A percentile compares a stretch with the other conserved stretches of the same genome.
These are phyloP conservation scores for Drosophila robusta DNA, from an alignment of 2,888 invertebrate genomes.

Conservation along the genomic window DNA sequence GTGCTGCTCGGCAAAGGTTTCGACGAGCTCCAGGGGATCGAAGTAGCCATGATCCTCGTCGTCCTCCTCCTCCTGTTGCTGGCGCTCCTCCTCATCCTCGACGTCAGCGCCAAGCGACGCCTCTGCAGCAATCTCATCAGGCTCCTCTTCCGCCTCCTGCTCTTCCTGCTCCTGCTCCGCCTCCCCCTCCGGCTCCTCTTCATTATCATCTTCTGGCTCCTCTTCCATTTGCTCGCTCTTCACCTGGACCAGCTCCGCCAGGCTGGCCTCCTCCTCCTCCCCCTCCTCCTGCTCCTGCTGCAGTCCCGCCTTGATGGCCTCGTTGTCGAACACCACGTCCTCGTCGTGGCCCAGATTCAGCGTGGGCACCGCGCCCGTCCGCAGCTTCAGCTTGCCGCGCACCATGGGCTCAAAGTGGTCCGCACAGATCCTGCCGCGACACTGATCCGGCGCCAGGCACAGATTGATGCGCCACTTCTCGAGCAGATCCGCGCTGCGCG, in stretches of 20 bases:
- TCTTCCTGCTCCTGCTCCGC: not conserved
- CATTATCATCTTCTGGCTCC: slow-evolving; percentile 22
- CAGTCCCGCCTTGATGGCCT: slow-evolving; percentile 56
- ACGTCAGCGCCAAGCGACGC: slow-evolving; percentile 11
- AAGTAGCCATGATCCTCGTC: slow-evolving; percentile 51
- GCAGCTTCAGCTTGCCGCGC: slow-evolving; percentile 73
- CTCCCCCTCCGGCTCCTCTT: slow-evolving; percentile 9
- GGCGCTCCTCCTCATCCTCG: slow-evolving; percentile 13
- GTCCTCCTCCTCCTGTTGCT: slow-evolving; percentile 15
- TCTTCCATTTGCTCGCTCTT: slow-evolving; percentile 25
- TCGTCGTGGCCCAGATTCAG: slow-evolving; percentile 77
- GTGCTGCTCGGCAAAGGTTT: slow-evolving; percentile 59
- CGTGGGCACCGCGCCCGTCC: slow-evolving; percentile 79
- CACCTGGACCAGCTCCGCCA: slow-evolving; percentile 5
- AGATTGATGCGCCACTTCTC: slow-evolving; percentile 80
- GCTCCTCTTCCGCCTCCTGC: not conserved
- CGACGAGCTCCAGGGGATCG: slow-evolving; percentile 69
- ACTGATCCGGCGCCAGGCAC: slow-evolving; percentile 63
- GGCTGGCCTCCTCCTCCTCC: slow-evolving; percentile 13
- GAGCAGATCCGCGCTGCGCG: slow-evolving; percentile 63
- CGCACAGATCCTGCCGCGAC: slow-evolving; percentile 74
- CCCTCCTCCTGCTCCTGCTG: slow-evolving; percentile 43
- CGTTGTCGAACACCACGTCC: slow-evolving; percentile 66
- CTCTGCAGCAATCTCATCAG: slow-evolving; percentile 1
- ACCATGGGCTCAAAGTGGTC: slow-evolving; percentile 77